Conservation (phyloP, 1,140 invertebrate genomes). For the Ridgeia piscesae region DNA sequence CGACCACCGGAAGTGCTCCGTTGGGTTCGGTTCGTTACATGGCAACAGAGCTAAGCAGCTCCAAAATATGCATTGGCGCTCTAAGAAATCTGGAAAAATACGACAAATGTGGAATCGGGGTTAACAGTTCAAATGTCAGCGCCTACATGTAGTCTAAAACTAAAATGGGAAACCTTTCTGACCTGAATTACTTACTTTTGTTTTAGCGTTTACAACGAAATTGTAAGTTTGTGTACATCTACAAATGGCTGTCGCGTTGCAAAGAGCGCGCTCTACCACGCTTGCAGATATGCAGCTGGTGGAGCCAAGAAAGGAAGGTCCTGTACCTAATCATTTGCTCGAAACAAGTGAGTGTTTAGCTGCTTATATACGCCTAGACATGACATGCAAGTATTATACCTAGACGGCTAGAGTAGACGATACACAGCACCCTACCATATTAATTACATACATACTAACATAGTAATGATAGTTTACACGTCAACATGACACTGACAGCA, state of each 20-base stretch:
- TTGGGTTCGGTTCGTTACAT: not conserved
- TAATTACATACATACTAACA: no score
- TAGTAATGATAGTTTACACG: no score
- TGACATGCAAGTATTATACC: no score
- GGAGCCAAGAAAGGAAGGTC: constrained; percentile 44
- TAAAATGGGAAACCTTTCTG: not conserved
- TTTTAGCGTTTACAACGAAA: not conserved
- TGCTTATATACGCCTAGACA: not conserved
- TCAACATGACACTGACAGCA: no score
- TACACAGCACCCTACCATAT: no score
- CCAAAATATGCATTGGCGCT: not conserved
- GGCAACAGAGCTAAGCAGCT: not conserved
- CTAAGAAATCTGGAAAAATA: not conserved
- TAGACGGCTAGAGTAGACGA: no score
- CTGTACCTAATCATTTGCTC: constrained; percentile 54
- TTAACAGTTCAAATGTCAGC: not conserved
- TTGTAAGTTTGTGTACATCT: not conserved
- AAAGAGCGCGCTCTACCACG: not conserved
- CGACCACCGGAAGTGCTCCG: not conserved
- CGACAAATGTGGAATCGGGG: not conserved
- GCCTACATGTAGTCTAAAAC: not conserved
- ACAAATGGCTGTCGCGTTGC: not conserved
- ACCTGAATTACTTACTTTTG: not conserved
- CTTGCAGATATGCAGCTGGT: constrained; percentile 41
- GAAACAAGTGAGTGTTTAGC: constrained; percentile 56